Percentiles rank a stretch among this genome's conserved stretches.
Evolutionary conservation across 2,113 vertebrate genomes (phyloP).

Genomic region (Mionectes macconnelli): DNA sequence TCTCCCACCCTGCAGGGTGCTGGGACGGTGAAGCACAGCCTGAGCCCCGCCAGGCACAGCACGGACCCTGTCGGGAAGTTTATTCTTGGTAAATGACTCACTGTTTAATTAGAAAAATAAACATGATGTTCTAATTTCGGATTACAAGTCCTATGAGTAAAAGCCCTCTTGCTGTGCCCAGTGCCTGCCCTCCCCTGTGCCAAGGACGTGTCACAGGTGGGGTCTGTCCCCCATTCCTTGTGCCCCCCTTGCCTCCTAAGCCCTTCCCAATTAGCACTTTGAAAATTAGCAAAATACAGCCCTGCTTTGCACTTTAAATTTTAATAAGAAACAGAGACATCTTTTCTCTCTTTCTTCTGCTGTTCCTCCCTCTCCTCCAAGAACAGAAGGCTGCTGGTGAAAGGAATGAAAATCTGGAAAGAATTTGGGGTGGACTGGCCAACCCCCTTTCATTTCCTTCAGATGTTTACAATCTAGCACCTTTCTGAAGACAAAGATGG

Average conservation of each 20-base stretch:
- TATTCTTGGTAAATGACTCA: background rate
- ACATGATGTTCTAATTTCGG: background rate
- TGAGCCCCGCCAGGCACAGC: background rate
- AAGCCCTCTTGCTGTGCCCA: background rate
- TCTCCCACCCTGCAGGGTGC: background rate
- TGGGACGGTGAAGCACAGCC: background rate
- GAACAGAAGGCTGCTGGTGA: slow-evolving; percentile 77
- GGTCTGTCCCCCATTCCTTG: background rate
- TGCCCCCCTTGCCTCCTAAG: background rate
- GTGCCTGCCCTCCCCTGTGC: background rate
- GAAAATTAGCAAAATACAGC: slow-evolving; percentile 61
- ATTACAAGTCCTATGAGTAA: background rate
- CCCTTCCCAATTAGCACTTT: slow-evolving; percentile 36
- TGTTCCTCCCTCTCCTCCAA: slow-evolving; percentile 74
- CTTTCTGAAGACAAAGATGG: slow-evolving; percentile 84
- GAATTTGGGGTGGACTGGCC: slow-evolving; percentile 81
- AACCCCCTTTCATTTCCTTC: slow-evolving; percentile 82
- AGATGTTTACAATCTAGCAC: slow-evolving; percentile 86
- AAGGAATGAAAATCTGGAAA: slow-evolving; percentile 83
- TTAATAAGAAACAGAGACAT: slow-evolving; percentile 80
- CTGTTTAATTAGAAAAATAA: background rate
- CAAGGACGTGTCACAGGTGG: background rate
- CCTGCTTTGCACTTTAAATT: slow-evolving; percentile 68
- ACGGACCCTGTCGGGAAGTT: background rate
- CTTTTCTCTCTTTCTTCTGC: slow-evolving; percentile 53